Evolutionary conservation across 2,113 vertebrate species (phyloP), one percentile per base, ranked within the genome.

Genomic region (Brachypodius melanocephalos): DNA sequence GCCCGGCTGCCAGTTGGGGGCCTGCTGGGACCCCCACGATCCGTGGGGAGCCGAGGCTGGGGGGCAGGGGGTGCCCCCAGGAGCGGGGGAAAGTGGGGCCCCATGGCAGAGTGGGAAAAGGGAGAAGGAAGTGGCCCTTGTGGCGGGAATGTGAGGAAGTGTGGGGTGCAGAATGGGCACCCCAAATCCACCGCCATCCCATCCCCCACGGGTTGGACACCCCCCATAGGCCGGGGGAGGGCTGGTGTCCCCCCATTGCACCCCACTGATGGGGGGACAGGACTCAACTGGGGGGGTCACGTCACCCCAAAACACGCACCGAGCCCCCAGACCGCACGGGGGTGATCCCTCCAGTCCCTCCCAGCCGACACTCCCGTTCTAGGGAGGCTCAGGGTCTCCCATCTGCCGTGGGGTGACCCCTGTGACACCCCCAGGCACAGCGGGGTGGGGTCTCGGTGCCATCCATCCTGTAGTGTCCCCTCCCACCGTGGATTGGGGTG

Each of bases 341-440:
- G 24, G 17, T 28, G 38, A 8, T 9, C 6, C 17, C 18, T 8
- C 7, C 15, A 0, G 16, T 29, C n/a, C 52, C 29, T 34, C 66
- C 31, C 10, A 2, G 6, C 6, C 11, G 36, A 10, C 18, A 3
- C 2, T 24, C 34, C 34, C 36, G 2, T 2, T 6, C 14, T 4
- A 3, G 13, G 26, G 22, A n/a, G 77, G 45, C 54, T 63, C 34
- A 3, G 36, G 29, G 6, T 1, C 7, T 36, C 40, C 24, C 36
- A 8, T 6, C 15, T 6, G 42, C 40, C 40, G 1, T 4, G 21
- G 80, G 13, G 12, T 10, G 20, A 46, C 19, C 9, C 32, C 48
- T 7, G 0, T 7, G 42, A 8, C 8, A 15, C 12, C 36, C 71
- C 22, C 34, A 5, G 1, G 1, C 46, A 9, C 36, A 2, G 0